Evolutionary conservation across 2,797 vertebrate genomes (phyloP), one percentile per base, ranked within the genome.

Genomic region (Apogon talboti): DNA sequence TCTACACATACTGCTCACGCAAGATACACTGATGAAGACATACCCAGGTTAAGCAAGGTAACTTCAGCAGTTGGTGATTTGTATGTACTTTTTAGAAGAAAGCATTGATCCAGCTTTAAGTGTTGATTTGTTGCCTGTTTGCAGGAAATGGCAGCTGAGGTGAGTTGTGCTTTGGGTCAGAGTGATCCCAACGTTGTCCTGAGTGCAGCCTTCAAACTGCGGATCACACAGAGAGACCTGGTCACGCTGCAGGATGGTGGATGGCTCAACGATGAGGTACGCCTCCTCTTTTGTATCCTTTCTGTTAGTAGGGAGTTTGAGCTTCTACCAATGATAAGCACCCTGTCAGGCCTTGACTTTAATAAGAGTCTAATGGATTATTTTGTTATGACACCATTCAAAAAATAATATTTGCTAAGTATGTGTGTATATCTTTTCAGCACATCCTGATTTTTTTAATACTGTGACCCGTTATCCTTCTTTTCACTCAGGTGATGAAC

Each of bases 231-330:
- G 70, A 93, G 95, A 74, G 96, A 98, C 82, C 91, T 98, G 89
- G 85, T 88, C 52, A 98, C 96, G 0, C 91, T 98, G 38, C 92
- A 79, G 83, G 94, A 95, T 45, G 90, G 86, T 2, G 76, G 87
- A 71, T 99, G 96, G 97, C 95, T 99, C 45, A 98, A 98, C 0
- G 97, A 98, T 66, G 95, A 96, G 94, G 97, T 97, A 83, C 14
- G 38, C 7, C 3, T 28, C 24, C 24, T 28, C 30, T 33, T 9
- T 7, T 9, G 24, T 28, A 6, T 7, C 30, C 30, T 33, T 28
- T 6, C 24, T 28, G 24, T 28, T 28, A 6, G 3, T 28, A 28
- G 6, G 24, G 3, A 28, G 24, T 28, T 3, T 3, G 3, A 28
- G 24, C 24, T 28, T 28, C 24, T 6, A n/a, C n/a, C n/a, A n/a